Evolutionary conservation across 2,888 invertebrate genomes (phyloP).

Genomic region (Craniophora ligustri): DNA sequence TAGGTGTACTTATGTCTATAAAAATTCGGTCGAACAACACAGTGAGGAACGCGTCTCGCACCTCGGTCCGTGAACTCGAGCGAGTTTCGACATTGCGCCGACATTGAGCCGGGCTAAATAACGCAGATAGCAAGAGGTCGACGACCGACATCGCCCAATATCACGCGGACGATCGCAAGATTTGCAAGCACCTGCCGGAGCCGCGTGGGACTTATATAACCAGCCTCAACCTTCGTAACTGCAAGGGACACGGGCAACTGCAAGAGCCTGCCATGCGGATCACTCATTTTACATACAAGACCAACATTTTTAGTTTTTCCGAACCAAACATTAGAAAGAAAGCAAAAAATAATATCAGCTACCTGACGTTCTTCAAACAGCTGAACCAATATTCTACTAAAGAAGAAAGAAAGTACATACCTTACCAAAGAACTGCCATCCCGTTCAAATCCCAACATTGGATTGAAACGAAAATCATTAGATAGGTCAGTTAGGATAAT

Average conservation of each 20-base stretch:
- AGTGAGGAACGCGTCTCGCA: conserved; percentile 76
- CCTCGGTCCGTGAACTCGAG: conserved; percentile 83
- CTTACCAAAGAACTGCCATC: not conserved
- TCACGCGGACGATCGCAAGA: conserved; percentile 80
- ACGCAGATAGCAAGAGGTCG: conserved; percentile 86
- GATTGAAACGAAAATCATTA: not conserved
- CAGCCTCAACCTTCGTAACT: conserved; percentile 72
- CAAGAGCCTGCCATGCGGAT: conserved; percentile 3
- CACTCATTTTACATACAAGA: conserved; percentile 10
- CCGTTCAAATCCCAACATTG: too few relatives aligned
- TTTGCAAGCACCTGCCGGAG: conserved; percentile 75
- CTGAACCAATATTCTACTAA: not conserved
- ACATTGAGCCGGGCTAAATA: conserved; percentile 86
- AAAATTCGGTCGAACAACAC: conserved; percentile 77
- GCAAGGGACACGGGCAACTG: conserved; percentile 42
- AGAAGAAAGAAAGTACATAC: not conserved
- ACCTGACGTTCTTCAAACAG: too few relatives aligned
- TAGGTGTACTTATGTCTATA: conserved; percentile 59
- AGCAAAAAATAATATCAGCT: too few relatives aligned
- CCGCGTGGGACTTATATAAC: conserved; percentile 72
- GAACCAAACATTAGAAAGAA: too few relatives aligned
- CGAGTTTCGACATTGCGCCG: conserved; percentile 85
- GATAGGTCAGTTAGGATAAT: not conserved
- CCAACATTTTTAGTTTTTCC: not conserved
- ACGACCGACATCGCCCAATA: conserved; percentile 86